Conservation (phyloP, 2,797 vertebrate genomes). For the Sitta carolinensis region DNA sequence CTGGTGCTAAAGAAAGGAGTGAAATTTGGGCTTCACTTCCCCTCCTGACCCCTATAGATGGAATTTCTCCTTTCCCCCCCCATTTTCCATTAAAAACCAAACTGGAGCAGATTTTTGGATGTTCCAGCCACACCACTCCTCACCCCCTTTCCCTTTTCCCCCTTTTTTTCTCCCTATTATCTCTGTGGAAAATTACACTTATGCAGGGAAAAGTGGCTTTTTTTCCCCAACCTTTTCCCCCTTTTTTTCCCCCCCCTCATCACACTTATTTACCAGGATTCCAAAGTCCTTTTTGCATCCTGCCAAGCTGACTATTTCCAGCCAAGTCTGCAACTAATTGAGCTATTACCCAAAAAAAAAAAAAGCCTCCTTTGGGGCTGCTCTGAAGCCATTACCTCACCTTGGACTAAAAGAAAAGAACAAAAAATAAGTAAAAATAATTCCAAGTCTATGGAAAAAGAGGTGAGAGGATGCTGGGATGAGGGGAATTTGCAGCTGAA, state of each 20-base stretch:
- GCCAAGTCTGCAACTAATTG: conserved; percentile 31
- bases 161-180: neutral
- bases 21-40: neutral
- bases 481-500: neutral
- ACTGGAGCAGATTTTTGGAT: neutral
- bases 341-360: neutral
- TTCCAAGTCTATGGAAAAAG: neutral
- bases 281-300: neutral
- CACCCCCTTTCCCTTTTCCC: neutral
- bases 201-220: rapidly evolving
- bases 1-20: neutral
- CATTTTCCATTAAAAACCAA: neutral
- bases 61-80: neutral
- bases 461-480: neutral
- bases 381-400: neutral
- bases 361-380: neutral
- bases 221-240: neutral
- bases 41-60: neutral
- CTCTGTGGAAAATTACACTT: neutral
- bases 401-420: neutral
- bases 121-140: neutral
- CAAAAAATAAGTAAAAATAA: neutral
- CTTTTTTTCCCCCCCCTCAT: rapidly evolving
- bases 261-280: neutral
- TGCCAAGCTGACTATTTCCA: neutral